These are phyloP conservation scores for Ethmia dodecea DNA, from an alignment of 2,888 invertebrate species.

Conservation along the genomic window DNA sequence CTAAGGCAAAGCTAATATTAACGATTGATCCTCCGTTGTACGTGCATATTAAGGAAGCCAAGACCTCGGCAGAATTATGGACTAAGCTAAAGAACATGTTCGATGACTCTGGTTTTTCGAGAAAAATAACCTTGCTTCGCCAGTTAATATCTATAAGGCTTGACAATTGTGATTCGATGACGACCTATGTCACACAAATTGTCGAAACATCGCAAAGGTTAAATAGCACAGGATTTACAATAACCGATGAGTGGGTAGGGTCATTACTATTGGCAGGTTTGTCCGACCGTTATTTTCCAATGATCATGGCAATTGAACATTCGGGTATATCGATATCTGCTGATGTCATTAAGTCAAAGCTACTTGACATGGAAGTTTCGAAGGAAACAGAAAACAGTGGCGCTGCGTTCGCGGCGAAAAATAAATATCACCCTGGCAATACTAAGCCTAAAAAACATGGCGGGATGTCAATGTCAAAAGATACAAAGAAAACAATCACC, in stretches of 20 bases:
- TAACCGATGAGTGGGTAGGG: constrained; percentile 10
- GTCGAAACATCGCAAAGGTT: constrained; percentile 7
- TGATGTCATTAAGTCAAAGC: constrained; percentile 13
- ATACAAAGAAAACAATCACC: too few relatives aligned
- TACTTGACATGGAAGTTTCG: too few relatives aligned
- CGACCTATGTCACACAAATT: constrained; percentile 7
- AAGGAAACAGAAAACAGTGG: background rate
- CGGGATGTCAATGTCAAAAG: too few relatives aligned
- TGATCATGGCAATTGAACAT: constrained; percentile 23
- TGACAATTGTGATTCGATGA: constrained; percentile 7
- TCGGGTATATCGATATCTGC: constrained; percentile 10
- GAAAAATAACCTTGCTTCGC: constrained; percentile 6
- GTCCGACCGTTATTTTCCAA: constrained; percentile 17
- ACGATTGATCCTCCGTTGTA: too few relatives aligned
- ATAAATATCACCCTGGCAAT: too few relatives aligned
- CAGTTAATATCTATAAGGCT: constrained; percentile 7
- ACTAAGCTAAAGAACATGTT: constrained; percentile 2
- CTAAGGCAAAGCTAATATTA: constrained; percentile 13
- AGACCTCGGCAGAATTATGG: background rate
- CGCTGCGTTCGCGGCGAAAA: background rate
- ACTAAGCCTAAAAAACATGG: too few relatives aligned
- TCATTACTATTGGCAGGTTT: constrained; percentile 19
- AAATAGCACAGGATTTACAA: too few relatives aligned
- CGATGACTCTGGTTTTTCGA: constrained; percentile 16
- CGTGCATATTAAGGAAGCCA: too few relatives aligned